A percentile compares a stretch with the other conserved stretches of the same genome.
These are phyloP conservation scores for Ophonus ardosiacus DNA, from an alignment of 2,888 invertebrate species.

Conservation along the genomic window DNA sequence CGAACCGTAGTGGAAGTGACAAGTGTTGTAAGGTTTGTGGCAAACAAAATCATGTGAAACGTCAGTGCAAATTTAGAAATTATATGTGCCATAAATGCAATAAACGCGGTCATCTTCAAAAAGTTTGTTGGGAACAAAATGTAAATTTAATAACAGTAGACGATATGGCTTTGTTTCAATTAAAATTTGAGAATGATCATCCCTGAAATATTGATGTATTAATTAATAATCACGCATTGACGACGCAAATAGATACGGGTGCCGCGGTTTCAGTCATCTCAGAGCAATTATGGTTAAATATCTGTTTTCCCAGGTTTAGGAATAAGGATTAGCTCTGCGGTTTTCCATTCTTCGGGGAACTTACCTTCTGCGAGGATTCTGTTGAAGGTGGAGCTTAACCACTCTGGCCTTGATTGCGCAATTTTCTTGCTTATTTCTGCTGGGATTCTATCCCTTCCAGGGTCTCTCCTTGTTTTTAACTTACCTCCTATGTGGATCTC, in stretches of 20 bases:
- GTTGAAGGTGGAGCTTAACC: too few species aligned
- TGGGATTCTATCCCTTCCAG: too few species aligned
- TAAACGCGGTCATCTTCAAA: slow-evolving; percentile 15
- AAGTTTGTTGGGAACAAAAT: background rate
- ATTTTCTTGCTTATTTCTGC: too few species aligned
- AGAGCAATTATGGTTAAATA: slow-evolving; percentile 3
- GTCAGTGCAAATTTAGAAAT: slow-evolving; percentile 17
- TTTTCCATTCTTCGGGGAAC: too few species aligned
- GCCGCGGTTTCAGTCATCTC: slow-evolving; percentile 17
- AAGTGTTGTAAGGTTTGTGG: slow-evolving; percentile 17
- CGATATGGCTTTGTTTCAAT: background rate
- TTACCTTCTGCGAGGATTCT: too few species aligned
- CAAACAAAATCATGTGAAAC: background rate
- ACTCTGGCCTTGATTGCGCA: too few species aligned
- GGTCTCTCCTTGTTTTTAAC: too few species aligned
- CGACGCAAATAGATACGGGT: slow-evolving; percentile 20
- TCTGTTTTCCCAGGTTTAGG: too few species aligned
- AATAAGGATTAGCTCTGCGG: too few species aligned
- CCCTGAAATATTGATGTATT: background rate
- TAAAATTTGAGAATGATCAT: background rate
- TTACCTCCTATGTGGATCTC: too few species aligned
- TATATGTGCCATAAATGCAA: slow-evolving; percentile 22
- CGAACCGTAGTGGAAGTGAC: background rate
- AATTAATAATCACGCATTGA: background rate
- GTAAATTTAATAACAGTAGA: background rate